A percentile compares a stretch with the other conserved stretches of the same genome.
phyloP scores from a whole-genome alignment of 2,797 vertebrate genomes.

The Monodelphis domestica region DNA sequence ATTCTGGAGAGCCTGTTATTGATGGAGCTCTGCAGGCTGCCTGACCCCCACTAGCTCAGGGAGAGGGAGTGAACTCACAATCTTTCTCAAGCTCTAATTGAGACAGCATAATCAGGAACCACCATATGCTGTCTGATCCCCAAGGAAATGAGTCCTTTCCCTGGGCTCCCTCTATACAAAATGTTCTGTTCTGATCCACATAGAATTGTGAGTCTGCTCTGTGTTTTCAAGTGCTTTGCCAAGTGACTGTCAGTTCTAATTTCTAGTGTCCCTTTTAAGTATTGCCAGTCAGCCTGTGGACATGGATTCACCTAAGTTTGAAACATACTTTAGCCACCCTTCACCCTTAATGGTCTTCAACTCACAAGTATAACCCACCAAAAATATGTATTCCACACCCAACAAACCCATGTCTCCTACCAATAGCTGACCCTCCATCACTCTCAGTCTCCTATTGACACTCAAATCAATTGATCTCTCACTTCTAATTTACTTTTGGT shows the following conservation, averaged over 20 bases:
- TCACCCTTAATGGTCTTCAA: not conserved
- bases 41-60: not conserved
- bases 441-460: not conserved
- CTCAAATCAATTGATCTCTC: not conserved
- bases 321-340: not conserved
- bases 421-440: not conserved
- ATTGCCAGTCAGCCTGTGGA: not conserved
- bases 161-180: constrained; percentile 63
- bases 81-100: not conserved
- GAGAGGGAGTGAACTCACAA: not conserved
- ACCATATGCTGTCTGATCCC: constrained; percentile 65
- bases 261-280: constrained; percentile 52
- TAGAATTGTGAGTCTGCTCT: constrained; percentile 53
- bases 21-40: not conserved
- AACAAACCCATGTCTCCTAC: not conserved
- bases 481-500: not conserved
- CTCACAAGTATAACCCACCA: not conserved
- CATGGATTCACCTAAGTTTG: not conserved
- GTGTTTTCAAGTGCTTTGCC: constrained; percentile 69
- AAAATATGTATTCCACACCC: not conserved
- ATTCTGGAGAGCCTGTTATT: not conserved
- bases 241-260: constrained; percentile 44
- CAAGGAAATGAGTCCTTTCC: constrained; percentile 69
- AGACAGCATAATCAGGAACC: constrained; percentile 46
- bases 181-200: constrained; percentile 60